Base-by-base conservation (phyloP, 2,888 invertebrate species). In the Chelonus formosanus region DNA sequence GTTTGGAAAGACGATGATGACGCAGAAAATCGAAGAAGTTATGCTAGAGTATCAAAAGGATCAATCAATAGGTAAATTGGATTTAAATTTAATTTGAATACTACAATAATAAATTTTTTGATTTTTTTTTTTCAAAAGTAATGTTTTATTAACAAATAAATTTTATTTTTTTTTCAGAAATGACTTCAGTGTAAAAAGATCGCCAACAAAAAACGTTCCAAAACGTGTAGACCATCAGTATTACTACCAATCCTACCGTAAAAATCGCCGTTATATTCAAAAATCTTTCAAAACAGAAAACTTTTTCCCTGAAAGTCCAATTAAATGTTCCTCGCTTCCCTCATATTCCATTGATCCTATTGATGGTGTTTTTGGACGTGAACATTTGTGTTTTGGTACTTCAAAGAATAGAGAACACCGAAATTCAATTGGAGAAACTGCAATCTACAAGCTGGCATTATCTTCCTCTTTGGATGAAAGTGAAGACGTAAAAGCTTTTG, bases 241-340 rank as follows among this genome's bases (percentile, higher is more conserved):
- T 58, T 58, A 59, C 48, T 45, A 59, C n/a, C 47, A 48, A 20
- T 43, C 20, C 52, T 52, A 64, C 44, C 48, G 61, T 6, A 63
- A 50, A 55, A 65, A 68, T 44, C 54, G 52, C 8, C 58, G 47
- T 35, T 32, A 35, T 63, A 67, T 74, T 32, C 78, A 77, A 45
- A 79, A 80, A 61, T 70, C 74, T 48, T 77, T 79, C 65, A 70
- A 75, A 52, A 75, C 77, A 44, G 80, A 80, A 35, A 76, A 76
- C n/a, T 83, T 83, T 69, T 81, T 80, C 54, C 80, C 81, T 0
- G 81, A 80, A 61, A 81, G 81, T 67, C 75, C 79, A 34, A 78
- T 75, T 48, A 79, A 80, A 58, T 75, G 73, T 8, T 56, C 63
- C 5, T 47, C 47, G 56, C 76, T 74, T 60, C 72, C 74, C 0